Conservation (phyloP, 2,113 vertebrate species). For the Toxotes chatareus region DNA sequence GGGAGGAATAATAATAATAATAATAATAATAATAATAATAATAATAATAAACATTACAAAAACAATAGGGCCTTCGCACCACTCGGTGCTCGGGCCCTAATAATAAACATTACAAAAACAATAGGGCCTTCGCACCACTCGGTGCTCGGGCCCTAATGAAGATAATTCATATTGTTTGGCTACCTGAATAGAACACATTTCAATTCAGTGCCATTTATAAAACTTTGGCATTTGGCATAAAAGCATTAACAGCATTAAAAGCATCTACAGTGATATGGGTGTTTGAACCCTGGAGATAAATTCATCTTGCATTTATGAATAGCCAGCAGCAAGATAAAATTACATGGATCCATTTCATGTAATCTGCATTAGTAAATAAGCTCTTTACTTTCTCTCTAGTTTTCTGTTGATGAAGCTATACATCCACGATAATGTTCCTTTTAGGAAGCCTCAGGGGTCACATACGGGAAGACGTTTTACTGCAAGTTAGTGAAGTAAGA, state of each 20-base stretch:
- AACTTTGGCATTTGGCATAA: not conserved
- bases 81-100: too few relatives aligned
- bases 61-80: too few relatives aligned
- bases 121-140: too few relatives aligned
- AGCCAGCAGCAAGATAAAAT: slow-evolving; percentile 50
- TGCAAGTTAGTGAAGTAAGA: slow-evolving; percentile 55
- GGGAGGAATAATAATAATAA: too few relatives aligned
- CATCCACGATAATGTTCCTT: slow-evolving; percentile 30
- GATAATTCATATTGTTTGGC: not conserved
- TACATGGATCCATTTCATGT: slow-evolving; percentile 31
- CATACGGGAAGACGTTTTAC: slow-evolving; percentile 37
- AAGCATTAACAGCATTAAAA: slow-evolving; percentile 15
- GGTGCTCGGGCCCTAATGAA: too few relatives aligned
- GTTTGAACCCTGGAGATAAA: slow-evolving; percentile 38
- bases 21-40: too few relatives aligned
- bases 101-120: too few relatives aligned
- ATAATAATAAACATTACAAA: too few relatives aligned
- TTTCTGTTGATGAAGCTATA: slow-evolving; percentile 33
- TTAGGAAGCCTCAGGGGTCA: slow-evolving; percentile 41
- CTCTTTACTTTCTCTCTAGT: slow-evolving; percentile 31
- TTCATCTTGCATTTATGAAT: slow-evolving; percentile 46
- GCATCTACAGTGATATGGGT: slow-evolving; percentile 18
- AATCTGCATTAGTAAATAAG: slow-evolving; percentile 60
- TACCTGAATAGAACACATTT: slow-evolving; percentile 11
- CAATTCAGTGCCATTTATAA: slow-evolving; percentile 12